A percentile compares a stretch with the other conserved stretches of the same genome.
These are phyloP conservation scores for Apoderus coryli DNA, from an alignment of 2,888 invertebrate species.

Conservation along the genomic window DNA sequence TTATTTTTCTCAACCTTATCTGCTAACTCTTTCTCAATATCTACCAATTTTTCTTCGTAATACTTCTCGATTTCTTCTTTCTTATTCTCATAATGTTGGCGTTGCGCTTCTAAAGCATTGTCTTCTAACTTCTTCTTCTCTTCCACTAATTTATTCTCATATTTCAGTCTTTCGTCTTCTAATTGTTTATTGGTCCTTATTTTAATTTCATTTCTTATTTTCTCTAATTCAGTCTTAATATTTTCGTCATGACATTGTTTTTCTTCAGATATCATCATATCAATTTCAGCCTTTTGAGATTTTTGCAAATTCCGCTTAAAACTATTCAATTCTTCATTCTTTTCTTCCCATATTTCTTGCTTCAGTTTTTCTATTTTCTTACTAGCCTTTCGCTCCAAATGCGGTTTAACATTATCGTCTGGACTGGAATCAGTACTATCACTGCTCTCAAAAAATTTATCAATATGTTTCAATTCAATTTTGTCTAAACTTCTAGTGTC, in stretches of 20 bases:
- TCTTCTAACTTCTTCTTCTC: slow-evolving; percentile 31
- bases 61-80: slow-evolving; percentile 34
- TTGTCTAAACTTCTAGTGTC: slow-evolving; percentile 32
- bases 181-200: slow-evolving; percentile 29
- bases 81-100: slow-evolving; percentile 26
- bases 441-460: slow-evolving; percentile 16
- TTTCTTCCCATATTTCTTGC: slow-evolving; percentile 39
- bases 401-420: slow-evolving; percentile 19
- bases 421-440: slow-evolving; percentile 15
- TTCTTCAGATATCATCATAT: slow-evolving; percentile 35
- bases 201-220: slow-evolving; percentile 38
- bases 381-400: slow-evolving; percentile 29
- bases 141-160: slow-evolving; percentile 36
- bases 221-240: slow-evolving; percentile 32
- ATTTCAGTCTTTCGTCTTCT: slow-evolving; percentile 25
- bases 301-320: slow-evolving; percentile 29
- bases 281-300: slow-evolving; percentile 35
- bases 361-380: slow-evolving; percentile 40
- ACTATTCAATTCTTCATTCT: slow-evolving; percentile 30
- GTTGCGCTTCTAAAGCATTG: slow-evolving; percentile 27
- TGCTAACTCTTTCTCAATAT: slow-evolving; percentile 39
- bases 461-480: slow-evolving; percentile 19
- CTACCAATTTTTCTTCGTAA: slow-evolving; percentile 36
- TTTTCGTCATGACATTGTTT: slow-evolving; percentile 26
- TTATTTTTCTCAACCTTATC: slow-evolving; percentile 32